Evolutionary conservation across 1,140 invertebrate species (phyloP).

Genomic region (Acromyrmex echinatior): DNA sequence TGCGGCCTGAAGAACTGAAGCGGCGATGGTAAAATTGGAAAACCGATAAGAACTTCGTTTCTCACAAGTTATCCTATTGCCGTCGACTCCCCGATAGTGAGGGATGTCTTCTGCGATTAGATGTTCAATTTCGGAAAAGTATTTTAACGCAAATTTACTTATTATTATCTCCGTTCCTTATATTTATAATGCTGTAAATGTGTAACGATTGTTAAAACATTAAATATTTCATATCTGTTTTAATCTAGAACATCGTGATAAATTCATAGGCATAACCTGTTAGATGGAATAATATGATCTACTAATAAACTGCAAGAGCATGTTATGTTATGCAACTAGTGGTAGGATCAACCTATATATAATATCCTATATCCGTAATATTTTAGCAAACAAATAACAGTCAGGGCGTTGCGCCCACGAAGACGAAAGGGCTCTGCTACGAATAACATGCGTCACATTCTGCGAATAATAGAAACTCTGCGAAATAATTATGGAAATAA

Average conservation of each 20-base stretch:
- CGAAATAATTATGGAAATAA: slow-evolving; percentile 17
- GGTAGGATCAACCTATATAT: neutral
- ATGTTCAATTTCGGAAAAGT: slow-evolving; percentile 33
- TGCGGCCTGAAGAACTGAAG: slow-evolving; percentile 58
- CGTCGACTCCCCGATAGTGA: neutral
- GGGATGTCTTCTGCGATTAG: slow-evolving; percentile 31
- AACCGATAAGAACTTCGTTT: slow-evolving; percentile 72
- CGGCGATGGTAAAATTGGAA: slow-evolving; percentile 72
- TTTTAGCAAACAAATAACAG: neutral
- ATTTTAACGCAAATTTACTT: neutral
- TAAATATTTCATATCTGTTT: neutral
- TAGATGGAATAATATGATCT: neutral
- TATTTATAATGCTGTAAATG: neutral
- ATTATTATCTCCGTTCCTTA: neutral
- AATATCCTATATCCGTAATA: slow-evolving; percentile 4
- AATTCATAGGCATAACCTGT: neutral
- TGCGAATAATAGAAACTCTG: neutral
- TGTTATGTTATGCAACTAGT: slow-evolving; percentile 19
- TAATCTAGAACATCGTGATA: neutral
- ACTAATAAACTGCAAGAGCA: neutral
- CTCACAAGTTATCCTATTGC: slow-evolving; percentile 50
- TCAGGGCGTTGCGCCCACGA: neutral
- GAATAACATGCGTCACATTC: slow-evolving; percentile 19
- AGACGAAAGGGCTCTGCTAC: neutral
- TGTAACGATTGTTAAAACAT: neutral